Evolutionary conservation across 2,113 vertebrate genomes (phyloP).

Genomic region (Aspiorhynchus laticeps): DNA sequence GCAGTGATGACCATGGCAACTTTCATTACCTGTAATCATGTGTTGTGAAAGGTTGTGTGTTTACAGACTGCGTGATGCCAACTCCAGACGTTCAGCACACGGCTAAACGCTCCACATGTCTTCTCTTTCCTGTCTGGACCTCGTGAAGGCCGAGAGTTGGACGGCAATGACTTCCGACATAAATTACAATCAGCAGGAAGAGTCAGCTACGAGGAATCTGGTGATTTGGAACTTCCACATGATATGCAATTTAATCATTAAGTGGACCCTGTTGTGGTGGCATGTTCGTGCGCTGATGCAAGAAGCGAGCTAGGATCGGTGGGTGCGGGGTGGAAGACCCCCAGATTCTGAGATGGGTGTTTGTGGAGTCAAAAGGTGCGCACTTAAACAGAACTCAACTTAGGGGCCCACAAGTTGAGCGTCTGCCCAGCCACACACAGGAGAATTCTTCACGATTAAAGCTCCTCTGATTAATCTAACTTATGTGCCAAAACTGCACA

Average conservation of each 20-base stretch:
- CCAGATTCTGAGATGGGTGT: constrained; percentile 79
- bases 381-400: constrained; percentile 77
- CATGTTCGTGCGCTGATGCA: constrained; percentile 60
- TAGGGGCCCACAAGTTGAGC: constrained; percentile 67
- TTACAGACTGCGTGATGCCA: background rate
- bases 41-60: constrained; percentile 1
- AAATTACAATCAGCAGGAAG: constrained; percentile 75
- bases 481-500: constrained; percentile 83
- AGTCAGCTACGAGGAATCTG: constrained; percentile 78
- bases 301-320: constrained; percentile 66
- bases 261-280: constrained; percentile 65
- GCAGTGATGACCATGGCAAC: constrained; percentile 44
- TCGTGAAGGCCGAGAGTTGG: constrained; percentile 56
- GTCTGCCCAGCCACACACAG: constrained; percentile 75
- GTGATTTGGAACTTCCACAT: constrained; percentile 73
- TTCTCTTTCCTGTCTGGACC: constrained; percentile 51
- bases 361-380: constrained; percentile 84
- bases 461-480: constrained; percentile 84
- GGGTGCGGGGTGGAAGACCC: constrained; percentile 64
- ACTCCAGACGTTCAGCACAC: constrained; percentile 29
- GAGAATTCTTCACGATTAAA: constrained; percentile 82
- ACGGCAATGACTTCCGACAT: constrained; percentile 74
- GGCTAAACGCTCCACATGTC: constrained; percentile 48
- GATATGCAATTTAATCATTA: constrained; percentile 83
- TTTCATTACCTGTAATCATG: constrained; percentile 26